These are phyloP conservation scores for Lordiphosa mommai DNA, from an alignment of 1,140 invertebrate genomes.

Conservation along the genomic window DNA sequence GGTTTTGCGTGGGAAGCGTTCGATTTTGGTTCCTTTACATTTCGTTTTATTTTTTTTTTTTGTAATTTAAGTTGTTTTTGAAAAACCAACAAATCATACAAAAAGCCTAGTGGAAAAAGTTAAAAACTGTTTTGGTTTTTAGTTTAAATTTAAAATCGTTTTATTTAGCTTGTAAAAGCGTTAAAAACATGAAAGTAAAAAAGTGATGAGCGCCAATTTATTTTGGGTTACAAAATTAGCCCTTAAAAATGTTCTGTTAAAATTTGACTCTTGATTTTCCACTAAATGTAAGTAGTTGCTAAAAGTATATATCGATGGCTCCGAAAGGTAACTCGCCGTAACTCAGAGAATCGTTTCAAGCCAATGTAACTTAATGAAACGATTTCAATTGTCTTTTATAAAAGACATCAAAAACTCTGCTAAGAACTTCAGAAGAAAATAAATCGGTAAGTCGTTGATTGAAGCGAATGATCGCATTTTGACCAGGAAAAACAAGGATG, in stretches of 20 bases:
- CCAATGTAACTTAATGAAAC: too few relatives aligned
- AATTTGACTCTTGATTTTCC: slow-evolving; percentile 21
- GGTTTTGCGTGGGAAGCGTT: slow-evolving; percentile 79
- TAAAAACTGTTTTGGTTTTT: slow-evolving; percentile 47
- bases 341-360: too few relatives aligned
- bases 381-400: too few relatives aligned
- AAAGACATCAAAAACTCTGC: too few relatives aligned
- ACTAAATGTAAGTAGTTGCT: slow-evolving; percentile 26
- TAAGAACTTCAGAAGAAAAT: too few relatives aligned
- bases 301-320: too few relatives aligned
- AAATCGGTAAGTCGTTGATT: too few relatives aligned
- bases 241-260: slow-evolving; percentile 57
- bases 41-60: slow-evolving; percentile 49
- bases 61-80: slow-evolving; percentile 26
- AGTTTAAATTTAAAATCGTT: slow-evolving; percentile 61
- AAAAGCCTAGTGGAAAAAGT: slow-evolving; percentile 56
- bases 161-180: slow-evolving; percentile 66
- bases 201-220: slow-evolving; percentile 51
- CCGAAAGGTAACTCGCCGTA: too few relatives aligned
- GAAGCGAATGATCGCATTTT: too few relatives aligned
- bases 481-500: too few relatives aligned
- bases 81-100: slow-evolving; percentile 40
- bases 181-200: slow-evolving; percentile 75
- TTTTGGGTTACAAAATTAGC: slow-evolving; percentile 25
- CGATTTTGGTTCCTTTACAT: slow-evolving; percentile 79